Percentiles rank a stretch among this genome's conserved stretches.
Conservation (phyloP, 2,797 vertebrate genomes). For the Gallinago solitaria region DNA sequence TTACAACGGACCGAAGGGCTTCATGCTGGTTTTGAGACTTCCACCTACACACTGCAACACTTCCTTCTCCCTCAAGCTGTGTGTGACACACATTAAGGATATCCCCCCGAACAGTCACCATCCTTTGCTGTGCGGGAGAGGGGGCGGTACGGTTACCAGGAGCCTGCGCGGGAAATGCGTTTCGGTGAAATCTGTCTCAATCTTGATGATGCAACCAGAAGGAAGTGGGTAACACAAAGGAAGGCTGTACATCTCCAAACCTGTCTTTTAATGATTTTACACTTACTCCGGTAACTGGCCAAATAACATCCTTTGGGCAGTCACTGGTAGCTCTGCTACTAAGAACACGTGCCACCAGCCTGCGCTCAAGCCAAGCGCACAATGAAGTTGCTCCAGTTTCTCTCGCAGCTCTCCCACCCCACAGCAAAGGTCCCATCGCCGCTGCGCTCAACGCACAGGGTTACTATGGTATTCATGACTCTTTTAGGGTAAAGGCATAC, state of each 20-base stretch:
- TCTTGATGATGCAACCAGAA: neutral
- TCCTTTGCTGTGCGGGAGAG: neutral
- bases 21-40: neutral
- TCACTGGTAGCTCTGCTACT: neutral
- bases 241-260: neutral
- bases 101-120: fast-evolving
- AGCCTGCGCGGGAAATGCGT: fast-evolving
- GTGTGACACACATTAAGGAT: fast-evolving
- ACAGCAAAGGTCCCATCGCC: neutral
- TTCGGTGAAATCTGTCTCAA: neutral
- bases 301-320: neutral
- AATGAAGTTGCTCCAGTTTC: neutral
- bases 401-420: neutral
- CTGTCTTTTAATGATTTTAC: neutral
- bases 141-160: neutral
- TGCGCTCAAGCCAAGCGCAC: fast-evolving
- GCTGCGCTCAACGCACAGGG: fast-evolving
- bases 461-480: too few relatives aligned
- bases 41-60: fast-evolving
- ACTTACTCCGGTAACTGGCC: fast-evolving
- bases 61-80: neutral
- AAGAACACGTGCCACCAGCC: fast-evolving
- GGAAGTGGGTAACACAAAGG: neutral
- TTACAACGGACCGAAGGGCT: neutral
- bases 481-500: neutral